These are phyloP conservation scores for Triplophysa dalaica DNA, from an alignment of 2,113 vertebrate genomes.

Conservation along the genomic window DNA sequence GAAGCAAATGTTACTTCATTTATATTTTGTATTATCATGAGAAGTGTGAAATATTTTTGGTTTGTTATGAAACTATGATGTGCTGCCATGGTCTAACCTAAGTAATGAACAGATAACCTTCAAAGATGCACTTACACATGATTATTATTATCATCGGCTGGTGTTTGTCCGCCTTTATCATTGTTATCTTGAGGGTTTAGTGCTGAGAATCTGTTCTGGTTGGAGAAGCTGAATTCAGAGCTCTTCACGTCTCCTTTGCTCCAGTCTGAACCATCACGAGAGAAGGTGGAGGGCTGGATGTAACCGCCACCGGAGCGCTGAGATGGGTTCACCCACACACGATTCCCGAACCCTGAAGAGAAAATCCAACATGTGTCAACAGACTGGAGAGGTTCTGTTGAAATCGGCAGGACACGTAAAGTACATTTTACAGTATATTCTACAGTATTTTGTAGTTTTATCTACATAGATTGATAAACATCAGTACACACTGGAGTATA, in stretches of 20 bases:
- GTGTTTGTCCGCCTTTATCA: constrained; percentile 61
- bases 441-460: no score
- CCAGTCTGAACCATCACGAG: constrained; percentile 62
- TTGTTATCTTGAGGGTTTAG: constrained; percentile 60
- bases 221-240: constrained; percentile 68
- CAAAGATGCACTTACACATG: constrained; percentile 77
- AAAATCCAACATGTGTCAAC: neutral
- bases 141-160: constrained; percentile 78
- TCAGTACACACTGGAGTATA: no score
- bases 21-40: no score
- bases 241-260: constrained; percentile 61
- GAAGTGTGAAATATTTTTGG: no score
- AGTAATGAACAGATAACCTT: no score
- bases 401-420: no score
- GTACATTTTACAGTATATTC: no score
- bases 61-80: no score
- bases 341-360: constrained; percentile 71
- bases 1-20: no score
- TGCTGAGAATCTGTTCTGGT: constrained; percentile 77
- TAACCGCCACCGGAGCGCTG: constrained; percentile 72
- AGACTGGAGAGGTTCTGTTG: neutral
- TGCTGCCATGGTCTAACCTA: no score
- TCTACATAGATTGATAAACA: no score
- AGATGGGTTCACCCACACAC: constrained; percentile 78
- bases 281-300: constrained; percentile 81